Evolutionary conservation across 2,113 vertebrate species (phyloP), one percentile per base, ranked within the genome.

Genomic region (Hiodon alosoides): DNA sequence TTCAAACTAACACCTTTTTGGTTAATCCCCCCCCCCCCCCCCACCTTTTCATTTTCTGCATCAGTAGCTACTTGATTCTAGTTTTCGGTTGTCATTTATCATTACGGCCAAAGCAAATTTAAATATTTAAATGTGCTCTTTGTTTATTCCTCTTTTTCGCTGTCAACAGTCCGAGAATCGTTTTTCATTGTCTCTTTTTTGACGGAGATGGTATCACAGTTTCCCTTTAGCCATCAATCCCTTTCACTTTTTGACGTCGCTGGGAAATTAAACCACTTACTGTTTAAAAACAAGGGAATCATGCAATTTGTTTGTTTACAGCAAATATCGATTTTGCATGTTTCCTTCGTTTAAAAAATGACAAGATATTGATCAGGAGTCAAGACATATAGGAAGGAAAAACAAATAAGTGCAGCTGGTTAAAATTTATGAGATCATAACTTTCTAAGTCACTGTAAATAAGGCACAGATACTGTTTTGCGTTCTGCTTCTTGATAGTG

Each of bases 11-110:
- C 82, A 76, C 79, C 77, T 9, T 59, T 75, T 82, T n/a, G n/a
- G n/a, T n/a, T n/a, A 80, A 82, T 82, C 82, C 71, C 74, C 83
- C 79, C 80, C 82, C 77, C 71, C 74, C 83, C 79, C 80, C 82
- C 77, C 58, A 81, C 87, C 82, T 87, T 90, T 91, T 91, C 89
- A 91, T 92, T 91, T 92, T 91, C 89, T 90, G 90, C 90, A 90
- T 89, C 88, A 81, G 90, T 90, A 90, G 86, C 86, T 89, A 86
- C 87, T 91, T 90, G 89, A 91, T 90, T 90, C 88, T 86, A 84
- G 86, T 87, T 87, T 88, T 87, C 82, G 82, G 82, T 84, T 88
- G 90, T 90, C 89, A 87, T 92, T 90, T 89, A 90, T 92, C 90
- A 92, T 92, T 91, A 92, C 86, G 66, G 77, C 84, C 77, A 67